Conservation (phyloP, 2,888 invertebrate genomes). For the Dryobotodes eremita region DNA sequence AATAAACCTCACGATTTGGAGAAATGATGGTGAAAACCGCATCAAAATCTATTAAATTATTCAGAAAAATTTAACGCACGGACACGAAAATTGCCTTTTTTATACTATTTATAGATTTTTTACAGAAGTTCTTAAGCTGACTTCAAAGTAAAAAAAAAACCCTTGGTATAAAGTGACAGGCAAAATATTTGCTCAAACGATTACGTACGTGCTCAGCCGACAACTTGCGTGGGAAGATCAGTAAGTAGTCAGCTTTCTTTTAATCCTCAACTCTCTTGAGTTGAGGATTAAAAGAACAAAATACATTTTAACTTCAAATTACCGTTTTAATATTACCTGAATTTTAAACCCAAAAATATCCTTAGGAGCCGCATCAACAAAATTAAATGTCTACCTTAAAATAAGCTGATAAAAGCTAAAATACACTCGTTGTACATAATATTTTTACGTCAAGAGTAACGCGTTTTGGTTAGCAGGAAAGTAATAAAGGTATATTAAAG, state of each 20-base stretch:
- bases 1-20: background rate
- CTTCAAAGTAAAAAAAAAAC: conserved; percentile 4
- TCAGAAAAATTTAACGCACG: background rate
- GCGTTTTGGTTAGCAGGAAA: conserved; percentile 64
- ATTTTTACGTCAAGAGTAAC: conserved; percentile 59
- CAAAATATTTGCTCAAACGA: conserved; percentile 1
- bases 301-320: conserved; percentile 12
- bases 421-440: conserved; percentile 45
- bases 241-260: conserved; percentile 15
- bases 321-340: conserved; percentile 17
- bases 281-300: too few species aligned
- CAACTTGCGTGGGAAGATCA: conserved; percentile 12
- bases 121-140: background rate
- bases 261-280: background rate
- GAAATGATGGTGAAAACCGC: background rate
- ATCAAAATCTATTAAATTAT: background rate
- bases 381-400: conserved; percentile 34
- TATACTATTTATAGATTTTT: background rate
- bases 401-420: conserved; percentile 50
- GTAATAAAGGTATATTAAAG: conserved; percentile 71
- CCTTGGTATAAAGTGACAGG: background rate
- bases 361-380: conserved; percentile 44
- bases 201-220: background rate
- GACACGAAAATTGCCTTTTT: background rate
- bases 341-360: conserved; percentile 32